A percentile compares a stretch with the other conserved stretches of the same genome.
phyloP scores from a whole-genome alignment of 2,113 vertebrate species.

The Pygoscelis antarcticus region DNA sequence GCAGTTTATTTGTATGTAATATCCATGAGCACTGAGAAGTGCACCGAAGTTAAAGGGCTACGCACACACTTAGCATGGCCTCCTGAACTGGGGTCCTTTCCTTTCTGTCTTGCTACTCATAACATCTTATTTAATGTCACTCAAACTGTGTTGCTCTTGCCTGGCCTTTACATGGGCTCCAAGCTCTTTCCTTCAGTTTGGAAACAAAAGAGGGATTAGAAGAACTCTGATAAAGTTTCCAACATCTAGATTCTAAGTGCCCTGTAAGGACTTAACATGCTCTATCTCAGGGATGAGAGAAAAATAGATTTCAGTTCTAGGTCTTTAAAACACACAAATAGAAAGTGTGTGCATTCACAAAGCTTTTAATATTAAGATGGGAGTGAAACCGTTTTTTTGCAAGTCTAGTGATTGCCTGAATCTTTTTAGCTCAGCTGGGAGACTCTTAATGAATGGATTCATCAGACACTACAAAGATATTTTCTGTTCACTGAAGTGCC shows the following conservation, averaged over 20 bases:
- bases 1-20: neutral
- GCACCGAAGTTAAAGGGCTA: neutral
- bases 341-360: neutral
- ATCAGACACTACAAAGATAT: neutral
- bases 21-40: neutral
- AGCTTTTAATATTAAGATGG: neutral
- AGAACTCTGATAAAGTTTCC: neutral
- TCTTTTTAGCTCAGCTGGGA: neutral
- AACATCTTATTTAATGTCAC: neutral
- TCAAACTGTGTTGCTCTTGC: neutral
- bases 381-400: neutral
- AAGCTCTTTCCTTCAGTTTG: neutral
- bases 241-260: neutral
- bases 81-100: neutral
- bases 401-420: neutral
- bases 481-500: neutral
- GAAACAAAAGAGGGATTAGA: neutral
- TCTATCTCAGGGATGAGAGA: neutral
- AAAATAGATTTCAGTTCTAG: neutral
- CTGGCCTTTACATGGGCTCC: neutral
- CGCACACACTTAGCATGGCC: rapidly evolving
- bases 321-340: neutral
- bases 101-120: neutral
- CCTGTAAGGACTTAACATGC: neutral
- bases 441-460: neutral